phyloP scores from a whole-genome alignment of 23 tunicate species.

The Phallusia fumigata region DNA sequence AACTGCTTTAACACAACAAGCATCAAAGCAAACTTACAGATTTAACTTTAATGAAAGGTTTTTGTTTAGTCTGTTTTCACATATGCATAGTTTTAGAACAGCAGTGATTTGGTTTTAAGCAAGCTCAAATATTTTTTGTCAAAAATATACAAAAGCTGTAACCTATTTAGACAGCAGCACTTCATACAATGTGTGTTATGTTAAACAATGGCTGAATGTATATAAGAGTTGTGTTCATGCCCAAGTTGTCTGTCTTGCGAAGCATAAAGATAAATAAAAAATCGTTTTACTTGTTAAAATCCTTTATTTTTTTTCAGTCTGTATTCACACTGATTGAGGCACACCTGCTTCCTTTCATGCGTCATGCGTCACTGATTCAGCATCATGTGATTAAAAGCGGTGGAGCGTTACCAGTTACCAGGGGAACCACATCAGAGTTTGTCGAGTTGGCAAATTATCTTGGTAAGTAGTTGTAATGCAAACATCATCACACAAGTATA shows the following conservation, averaged over 20 bases:
- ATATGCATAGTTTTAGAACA: no score
- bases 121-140: no score
- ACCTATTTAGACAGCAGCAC: no score
- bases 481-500: neutral
- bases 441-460: constrained; percentile 33
- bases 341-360: constrained; percentile 46
- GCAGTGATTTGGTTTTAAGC: no score
- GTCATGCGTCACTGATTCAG: constrained; percentile 54
- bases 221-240: no score
- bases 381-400: constrained; percentile 42
- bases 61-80: neutral
- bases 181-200: no score
- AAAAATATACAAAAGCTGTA: no score
- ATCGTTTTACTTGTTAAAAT: no score
- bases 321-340: constrained; percentile 42
- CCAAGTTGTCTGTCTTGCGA: no score
- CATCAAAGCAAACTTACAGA: neutral
- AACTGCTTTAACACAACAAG: neutral
- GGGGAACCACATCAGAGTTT: constrained; percentile 34
- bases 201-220: no score
- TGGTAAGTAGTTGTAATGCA: constrained; percentile 19
- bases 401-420: constrained; percentile 4
- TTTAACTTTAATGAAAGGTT: neutral
- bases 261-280: no score
- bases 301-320: constrained; percentile 33